A percentile compares a stretch with the other conserved stretches of the same genome.
These are phyloP conservation scores for Drosophila pseudotalamancana DNA, from an alignment of 2,888 invertebrate genomes.

Conservation along the genomic window DNA sequence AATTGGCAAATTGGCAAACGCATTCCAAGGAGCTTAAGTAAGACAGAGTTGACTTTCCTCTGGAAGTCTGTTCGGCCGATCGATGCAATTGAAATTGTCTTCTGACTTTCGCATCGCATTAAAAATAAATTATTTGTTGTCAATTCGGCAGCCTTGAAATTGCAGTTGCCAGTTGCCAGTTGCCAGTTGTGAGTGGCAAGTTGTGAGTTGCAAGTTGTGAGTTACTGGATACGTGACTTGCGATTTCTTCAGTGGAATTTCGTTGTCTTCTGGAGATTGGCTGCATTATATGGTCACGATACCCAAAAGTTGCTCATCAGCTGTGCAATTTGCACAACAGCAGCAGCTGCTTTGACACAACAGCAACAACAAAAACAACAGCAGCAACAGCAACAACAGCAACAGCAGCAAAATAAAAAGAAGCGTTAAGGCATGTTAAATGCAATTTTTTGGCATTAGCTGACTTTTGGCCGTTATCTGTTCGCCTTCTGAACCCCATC, in stretches of 20 bases:
- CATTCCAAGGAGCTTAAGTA: background rate
- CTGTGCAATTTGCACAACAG: conserved; percentile 26
- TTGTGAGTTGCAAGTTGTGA: conserved; percentile 30
- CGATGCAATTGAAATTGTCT: conserved; percentile 23
- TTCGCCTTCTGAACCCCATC: conserved; percentile 19
- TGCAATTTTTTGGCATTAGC: conserved; percentile 10
- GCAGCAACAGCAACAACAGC: conserved; percentile 5
- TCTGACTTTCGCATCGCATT: conserved; percentile 65
- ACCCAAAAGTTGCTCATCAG: conserved; percentile 34
- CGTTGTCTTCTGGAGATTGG: conserved; percentile 35
- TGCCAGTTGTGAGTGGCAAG: conserved; percentile 32
- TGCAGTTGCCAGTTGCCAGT: conserved; percentile 38
- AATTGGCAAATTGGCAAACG: no score
- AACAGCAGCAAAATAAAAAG: background rate
- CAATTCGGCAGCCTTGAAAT: conserved; percentile 65
- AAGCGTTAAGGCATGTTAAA: conserved; percentile 40
- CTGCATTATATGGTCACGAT: conserved; percentile 52
- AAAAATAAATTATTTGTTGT: conserved; percentile 69
- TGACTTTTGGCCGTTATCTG: conserved; percentile 10
- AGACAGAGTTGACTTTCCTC: conserved; percentile 43
- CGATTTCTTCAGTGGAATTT: conserved; percentile 72
- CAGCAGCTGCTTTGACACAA: conserved; percentile 6
- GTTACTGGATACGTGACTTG: conserved; percentile 59
- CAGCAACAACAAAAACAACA: background rate
- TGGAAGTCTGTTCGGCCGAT: conserved; percentile 20